Base-by-base conservation (phyloP, 2,113 vertebrate genomes). In the Puntigrus tetrazona region DNA sequence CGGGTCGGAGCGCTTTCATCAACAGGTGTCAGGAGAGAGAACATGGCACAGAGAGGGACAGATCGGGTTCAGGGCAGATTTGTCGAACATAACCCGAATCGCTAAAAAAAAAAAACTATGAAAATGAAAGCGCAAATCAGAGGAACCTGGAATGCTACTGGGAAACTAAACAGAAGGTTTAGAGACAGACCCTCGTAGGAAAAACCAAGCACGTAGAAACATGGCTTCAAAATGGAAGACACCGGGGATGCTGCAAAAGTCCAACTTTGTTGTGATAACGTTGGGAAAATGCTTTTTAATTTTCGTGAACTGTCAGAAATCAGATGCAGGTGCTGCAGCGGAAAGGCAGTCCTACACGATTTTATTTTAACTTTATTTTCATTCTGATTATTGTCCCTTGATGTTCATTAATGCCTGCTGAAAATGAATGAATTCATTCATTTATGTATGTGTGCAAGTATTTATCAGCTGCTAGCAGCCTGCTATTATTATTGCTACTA, bases 11-110 rank as follows among this genome's bases (percentile, higher is more conserved):
- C 20, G 20, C 16, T 63, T 63, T 79, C 57, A 79, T 43, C 57
- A 63, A 79, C 77, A 45, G 29, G 59, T 45, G 61, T 29, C 45
- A 81, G 61, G 47, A 67, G 36, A 47, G 8, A 45, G 36, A 81
- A 55, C 50, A 36, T n/a, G 36, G 14, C 18, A 80, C 7, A 80
- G 25, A 65, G 7, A 67, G 38, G 31, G 78, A 65, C 6, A 45
- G 16, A 81, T 5, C 7, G 20, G n/a, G 41, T 22, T 38, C 22
- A 45, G 20, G 41, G 4, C 11, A 14, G 14, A 20, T 9, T 9
- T 69, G 34, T 20, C 38, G 34, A 69, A 38, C 20, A 69, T n/a
- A 22, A 69, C 22, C 8, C 31, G 22, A 36, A 69, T 69, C 31
- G 22, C 31, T n/a, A n/a, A n/a, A n/a, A 43, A 3, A 29, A 27